Evolutionary conservation across 2,797 vertebrate genomes (phyloP), one percentile per base, ranked within the genome.

Genomic region (Smutsia temminckii): DNA sequence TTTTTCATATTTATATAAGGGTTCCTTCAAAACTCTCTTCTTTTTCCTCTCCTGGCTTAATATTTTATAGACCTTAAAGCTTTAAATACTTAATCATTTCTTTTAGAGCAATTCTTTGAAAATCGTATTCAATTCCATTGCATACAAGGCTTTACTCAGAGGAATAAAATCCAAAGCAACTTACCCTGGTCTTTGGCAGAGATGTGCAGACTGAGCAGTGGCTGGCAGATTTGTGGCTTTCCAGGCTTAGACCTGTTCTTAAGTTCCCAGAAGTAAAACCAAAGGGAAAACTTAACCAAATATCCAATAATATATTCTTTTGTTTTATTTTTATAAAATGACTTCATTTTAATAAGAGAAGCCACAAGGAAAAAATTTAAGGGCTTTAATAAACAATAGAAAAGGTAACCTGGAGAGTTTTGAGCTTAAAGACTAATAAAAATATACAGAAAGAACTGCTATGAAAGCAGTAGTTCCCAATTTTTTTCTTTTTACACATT

Each of bases 31-130:
- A 92, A 92, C 29, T 10, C 13, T 2, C 42, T 74, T 27, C 61
- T 75, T 84, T 66, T 89, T 68, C 21, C 84, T 92, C n/a, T 84
- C 27, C 68, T n/a, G 37, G 42, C 49, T 92, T 95, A 63, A 57
- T 91, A 89, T 64, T 94, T 90, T 79, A 91, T 78, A 84, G 64
- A 92, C n/a, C 32, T 83, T 69, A 94, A 78, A 79, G 37, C 32
- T 69, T 87, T 93, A 59, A 80, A 80, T 93, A 25, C 83, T 96
- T 92, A 83, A 89, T 91, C 18, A 93, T 83, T 92, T 46, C 32
- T 93, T 93, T 86, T 63, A 78, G 34, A 86, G 21, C 61, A 81
- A 37, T 96, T 89, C 75, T 89, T 96, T 89, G 68, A 92, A 86
- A 89, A 72, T 86, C 51, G 40, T 16, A 78, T 89, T n/a, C 23